Conservation (phyloP, 2,888 invertebrate genomes). For the Oscheius sp. region DNA sequence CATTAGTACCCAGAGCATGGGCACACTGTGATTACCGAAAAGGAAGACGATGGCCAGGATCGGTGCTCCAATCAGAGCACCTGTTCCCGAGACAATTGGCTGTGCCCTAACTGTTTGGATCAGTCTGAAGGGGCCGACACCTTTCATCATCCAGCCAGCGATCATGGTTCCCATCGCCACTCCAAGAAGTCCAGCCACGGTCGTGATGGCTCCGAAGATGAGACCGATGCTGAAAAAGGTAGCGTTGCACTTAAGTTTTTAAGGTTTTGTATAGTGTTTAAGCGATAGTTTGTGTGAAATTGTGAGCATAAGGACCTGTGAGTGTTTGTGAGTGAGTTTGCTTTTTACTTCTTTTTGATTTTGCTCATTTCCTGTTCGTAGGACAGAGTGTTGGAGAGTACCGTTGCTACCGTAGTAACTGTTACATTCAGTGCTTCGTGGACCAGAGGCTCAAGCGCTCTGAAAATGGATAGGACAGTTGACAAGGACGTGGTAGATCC, state of each 20-base stretch:
- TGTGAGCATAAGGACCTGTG: not conserved
- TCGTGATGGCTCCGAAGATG: slow-evolving; percentile 93
- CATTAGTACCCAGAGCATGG: slow-evolving; percentile 68
- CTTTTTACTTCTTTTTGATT: slow-evolving; percentile 5
- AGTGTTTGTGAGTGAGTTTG: slow-evolving; percentile 5
- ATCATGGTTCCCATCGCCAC: slow-evolving; percentile 87
- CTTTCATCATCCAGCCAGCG: slow-evolving; percentile 75
- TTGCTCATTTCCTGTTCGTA: not conserved
- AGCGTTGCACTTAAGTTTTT: not conserved
- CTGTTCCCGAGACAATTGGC: slow-evolving; percentile 85
- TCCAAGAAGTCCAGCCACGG: slow-evolving; percentile 90
- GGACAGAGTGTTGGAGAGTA: not conserved
- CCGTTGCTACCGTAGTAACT: not conserved
- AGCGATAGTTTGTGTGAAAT: slow-evolving; percentile 17
- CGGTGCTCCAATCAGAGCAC: slow-evolving; percentile 87
- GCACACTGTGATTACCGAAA: slow-evolving; percentile 49
- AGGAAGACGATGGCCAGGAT: slow-evolving; percentile 46
- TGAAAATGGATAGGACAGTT: not conserved
- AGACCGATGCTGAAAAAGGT: slow-evolving; percentile 76
- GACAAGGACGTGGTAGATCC: not conserved
- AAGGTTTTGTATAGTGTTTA: not conserved
- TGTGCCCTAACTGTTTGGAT: slow-evolving; percentile 72
- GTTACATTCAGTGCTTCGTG: too few relatives aligned
- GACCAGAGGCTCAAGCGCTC: not conserved
- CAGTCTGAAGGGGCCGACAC: slow-evolving; percentile 46